These are phyloP conservation scores for Rhinichthys klamathensis DNA, from an alignment of 2,113 vertebrate species.

Conservation along the genomic window DNA sequence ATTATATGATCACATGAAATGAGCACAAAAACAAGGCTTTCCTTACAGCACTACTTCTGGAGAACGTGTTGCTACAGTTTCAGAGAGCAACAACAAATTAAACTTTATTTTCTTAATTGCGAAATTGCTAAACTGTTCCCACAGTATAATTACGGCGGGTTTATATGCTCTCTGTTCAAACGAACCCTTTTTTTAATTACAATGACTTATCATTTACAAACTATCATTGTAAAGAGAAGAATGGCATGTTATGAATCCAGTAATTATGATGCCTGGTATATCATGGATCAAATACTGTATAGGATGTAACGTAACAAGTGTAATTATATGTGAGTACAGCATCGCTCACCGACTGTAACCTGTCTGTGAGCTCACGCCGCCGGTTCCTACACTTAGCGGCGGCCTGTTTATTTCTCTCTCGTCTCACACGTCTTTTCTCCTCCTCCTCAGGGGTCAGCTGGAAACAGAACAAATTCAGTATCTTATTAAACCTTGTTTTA, in stretches of 20 bases:
- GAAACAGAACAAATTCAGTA: neutral
- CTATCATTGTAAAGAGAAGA: neutral
- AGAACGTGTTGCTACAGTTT: neutral
- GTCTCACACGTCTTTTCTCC: conserved; percentile 88
- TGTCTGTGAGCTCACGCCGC: conserved; percentile 91
- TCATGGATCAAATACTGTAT: neutral
- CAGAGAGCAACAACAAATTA: neutral
- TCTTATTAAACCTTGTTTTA: neutral
- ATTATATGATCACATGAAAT: neutral
- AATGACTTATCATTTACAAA: neutral
- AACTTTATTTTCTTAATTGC: neutral
- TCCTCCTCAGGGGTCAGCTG: conserved; percentile 94
- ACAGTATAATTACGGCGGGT: neutral
- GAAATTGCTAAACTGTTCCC: neutral
- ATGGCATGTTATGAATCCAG: neutral
- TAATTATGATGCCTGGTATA: neutral
- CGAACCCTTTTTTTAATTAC: conserved; percentile 1
- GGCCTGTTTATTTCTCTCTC: conserved; percentile 92
- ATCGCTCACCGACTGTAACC: conserved; percentile 89
- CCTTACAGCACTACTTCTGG: neutral
- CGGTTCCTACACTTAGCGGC: conserved; percentile 95
- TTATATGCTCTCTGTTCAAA: neutral
- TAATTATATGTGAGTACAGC: conserved; percentile 36
- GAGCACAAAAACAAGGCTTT: conserved; percentile 17
- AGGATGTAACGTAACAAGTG: neutral